phyloP scores from a whole-genome alignment of 2,113 vertebrate genomes.

The Odocoileus hemionus region DNA sequence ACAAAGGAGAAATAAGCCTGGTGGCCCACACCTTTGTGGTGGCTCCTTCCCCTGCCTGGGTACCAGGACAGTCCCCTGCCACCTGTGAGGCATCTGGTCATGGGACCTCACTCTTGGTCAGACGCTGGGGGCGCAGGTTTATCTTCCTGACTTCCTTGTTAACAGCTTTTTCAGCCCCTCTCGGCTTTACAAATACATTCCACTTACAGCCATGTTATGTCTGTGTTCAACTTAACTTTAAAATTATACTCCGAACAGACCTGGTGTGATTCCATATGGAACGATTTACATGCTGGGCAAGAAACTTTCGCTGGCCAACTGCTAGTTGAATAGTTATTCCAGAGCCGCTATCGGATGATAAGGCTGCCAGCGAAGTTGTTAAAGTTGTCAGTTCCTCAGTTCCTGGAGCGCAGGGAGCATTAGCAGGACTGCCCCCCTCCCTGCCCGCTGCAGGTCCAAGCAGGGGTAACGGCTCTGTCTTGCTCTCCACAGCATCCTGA shows the following conservation, averaged over 20 bases:
- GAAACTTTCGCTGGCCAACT: slow-evolving; percentile 78
- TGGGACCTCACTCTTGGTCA: neutral
- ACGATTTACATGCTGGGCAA: slow-evolving; percentile 81
- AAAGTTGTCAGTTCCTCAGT: slow-evolving; percentile 61
- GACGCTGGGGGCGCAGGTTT: neutral
- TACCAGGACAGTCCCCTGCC: neutral
- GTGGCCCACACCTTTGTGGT: accelerated
- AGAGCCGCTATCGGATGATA: slow-evolving; percentile 74
- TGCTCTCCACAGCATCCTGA: slow-evolving; percentile 89
- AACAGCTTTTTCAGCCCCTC: slow-evolving; percentile 66
- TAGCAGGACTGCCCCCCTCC: neutral
- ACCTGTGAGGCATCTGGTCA: neutral
- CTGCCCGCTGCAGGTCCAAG: neutral
- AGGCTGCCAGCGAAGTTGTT: slow-evolving; percentile 75
- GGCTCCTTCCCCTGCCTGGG: neutral
- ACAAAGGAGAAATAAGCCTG: neutral
- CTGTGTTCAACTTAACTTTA: slow-evolving; percentile 87
- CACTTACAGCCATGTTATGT: slow-evolving; percentile 80
- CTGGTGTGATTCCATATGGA: slow-evolving; percentile 81
- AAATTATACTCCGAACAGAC: slow-evolving; percentile 81
- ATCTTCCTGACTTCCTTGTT: slow-evolving; percentile 58
- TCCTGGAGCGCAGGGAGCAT: slow-evolving; percentile 71
- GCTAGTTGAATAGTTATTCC: slow-evolving; percentile 75
- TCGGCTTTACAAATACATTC: slow-evolving; percentile 78
- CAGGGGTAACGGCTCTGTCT: slow-evolving; percentile 66